Evolutionary conservation across 2,888 invertebrate species (phyloP).

Genomic region (Rhingia rostrata): DNA sequence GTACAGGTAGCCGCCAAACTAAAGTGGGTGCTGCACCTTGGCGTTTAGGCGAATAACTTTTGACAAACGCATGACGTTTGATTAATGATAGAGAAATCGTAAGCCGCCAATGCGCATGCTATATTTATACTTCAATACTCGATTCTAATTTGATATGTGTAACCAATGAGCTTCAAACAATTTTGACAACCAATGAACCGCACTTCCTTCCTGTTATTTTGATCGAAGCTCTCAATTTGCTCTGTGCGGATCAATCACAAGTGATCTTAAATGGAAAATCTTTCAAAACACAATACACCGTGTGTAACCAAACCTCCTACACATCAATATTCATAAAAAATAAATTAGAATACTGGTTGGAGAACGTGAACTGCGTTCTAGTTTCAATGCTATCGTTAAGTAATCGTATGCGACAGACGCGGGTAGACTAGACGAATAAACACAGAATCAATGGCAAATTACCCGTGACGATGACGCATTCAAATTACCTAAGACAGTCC

Average conservation of each 20-base stretch:
- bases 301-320: not conserved
- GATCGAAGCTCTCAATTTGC: not conserved
- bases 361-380: conserved; percentile 42
- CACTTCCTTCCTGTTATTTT: conserved; percentile 16
- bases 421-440: conserved; percentile 14
- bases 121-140: conserved; percentile 5
- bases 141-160: conserved; percentile 4
- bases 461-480: conserved; percentile 38
- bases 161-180: not conserved
- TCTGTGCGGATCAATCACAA: conserved; percentile 2
- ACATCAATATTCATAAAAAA: conserved; percentile 34
- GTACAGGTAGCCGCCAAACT: not conserved
- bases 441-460: conserved; percentile 15
- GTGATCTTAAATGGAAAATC: conserved; percentile 43
- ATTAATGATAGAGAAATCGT: conserved; percentile 44
- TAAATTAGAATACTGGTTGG: conserved; percentile 38
- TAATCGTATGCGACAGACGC: conserved; percentile 27
- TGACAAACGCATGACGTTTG: conserved; percentile 35
- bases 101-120: conserved; percentile 5
- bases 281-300: conserved; percentile 35
- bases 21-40: conserved; percentile 40
- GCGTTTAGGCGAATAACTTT: conserved; percentile 22
- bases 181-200: conserved; percentile 28
- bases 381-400: conserved; percentile 1
- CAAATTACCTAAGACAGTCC: conserved; percentile 10